Percentiles rank a stretch among this genome's conserved stretches.
These are phyloP conservation scores for Pollimyrus isidori DNA, from an alignment of 2,113 vertebrate species.

Conservation along the genomic window DNA sequence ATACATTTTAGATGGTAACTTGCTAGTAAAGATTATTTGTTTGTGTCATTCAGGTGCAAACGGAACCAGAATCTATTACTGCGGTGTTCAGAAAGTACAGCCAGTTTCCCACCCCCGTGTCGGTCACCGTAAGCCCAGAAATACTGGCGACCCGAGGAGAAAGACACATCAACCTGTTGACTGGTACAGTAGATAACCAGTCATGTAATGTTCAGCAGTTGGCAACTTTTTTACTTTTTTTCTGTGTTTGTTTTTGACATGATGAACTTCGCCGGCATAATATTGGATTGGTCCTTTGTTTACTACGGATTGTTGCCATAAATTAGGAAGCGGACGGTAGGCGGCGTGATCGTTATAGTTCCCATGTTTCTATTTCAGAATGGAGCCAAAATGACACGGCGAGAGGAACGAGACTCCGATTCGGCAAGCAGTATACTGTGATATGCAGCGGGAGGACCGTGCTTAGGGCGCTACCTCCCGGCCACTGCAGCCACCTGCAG, in stretches of 20 bases:
- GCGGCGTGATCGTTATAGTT: background rate
- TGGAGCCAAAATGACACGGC: conserved; percentile 58
- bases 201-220: background rate
- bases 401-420: conserved; percentile 42
- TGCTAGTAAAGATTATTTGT: background rate
- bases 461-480: conserved; percentile 40
- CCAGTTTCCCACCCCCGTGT: conserved; percentile 41
- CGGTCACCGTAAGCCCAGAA: conserved; percentile 41
- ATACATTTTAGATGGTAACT: background rate
- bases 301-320: background rate
- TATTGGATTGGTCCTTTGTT: background rate
- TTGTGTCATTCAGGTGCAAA: background rate
- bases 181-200: conserved; percentile 35
- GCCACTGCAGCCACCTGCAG: conserved; percentile 42
- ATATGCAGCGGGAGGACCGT: conserved; percentile 33
- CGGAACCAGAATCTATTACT: conserved; percentile 26
- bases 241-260: background rate
- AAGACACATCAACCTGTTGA: conserved; percentile 36
- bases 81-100: conserved; percentile 43
- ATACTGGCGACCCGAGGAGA: conserved; percentile 12
- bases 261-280: background rate
- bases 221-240: background rate
- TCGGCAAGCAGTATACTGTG: conserved; percentile 54
- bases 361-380: conserved; percentile 38
- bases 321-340: background rate